phyloP scores from a whole-genome alignment of 1,140 invertebrate genomes.

The Atta cephalotes region DNA sequence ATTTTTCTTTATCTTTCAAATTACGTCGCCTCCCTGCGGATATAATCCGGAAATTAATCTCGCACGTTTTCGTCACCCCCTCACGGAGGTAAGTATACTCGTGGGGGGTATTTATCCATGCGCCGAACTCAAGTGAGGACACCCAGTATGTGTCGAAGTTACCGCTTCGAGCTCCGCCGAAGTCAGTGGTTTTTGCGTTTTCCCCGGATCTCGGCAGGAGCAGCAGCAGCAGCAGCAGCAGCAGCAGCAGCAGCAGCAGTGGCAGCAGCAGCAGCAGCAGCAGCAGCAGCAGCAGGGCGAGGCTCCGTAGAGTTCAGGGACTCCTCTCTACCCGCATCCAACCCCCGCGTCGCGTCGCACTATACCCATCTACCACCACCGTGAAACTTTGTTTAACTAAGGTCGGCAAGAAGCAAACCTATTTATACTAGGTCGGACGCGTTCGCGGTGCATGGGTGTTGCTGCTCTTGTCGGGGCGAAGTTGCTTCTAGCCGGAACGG shows the following conservation, averaged over 20 bases:
- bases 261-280: slow-evolving; percentile 60
- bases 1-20: slow-evolving; percentile 13
- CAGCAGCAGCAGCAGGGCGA: slow-evolving; percentile 58
- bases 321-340: slow-evolving; percentile 73
- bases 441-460: slow-evolving; percentile 74
- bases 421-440: slow-evolving; percentile 83
- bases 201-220: slow-evolving; percentile 76
- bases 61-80: background rate
- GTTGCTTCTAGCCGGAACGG: slow-evolving; percentile 31
- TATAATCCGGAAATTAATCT: slow-evolving; percentile 17
- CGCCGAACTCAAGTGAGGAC: slow-evolving; percentile 42
- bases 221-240: background rate
- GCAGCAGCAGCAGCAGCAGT: slow-evolving; percentile 57
- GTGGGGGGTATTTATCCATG: slow-evolving; percentile 32
- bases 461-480: slow-evolving; percentile 53
- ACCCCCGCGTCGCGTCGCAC: slow-evolving; percentile 51
- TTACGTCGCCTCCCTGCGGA: background rate
- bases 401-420: slow-evolving; percentile 83
- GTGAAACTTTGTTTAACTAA: slow-evolving; percentile 85
- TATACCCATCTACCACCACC: slow-evolving; percentile 49
- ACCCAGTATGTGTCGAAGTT: slow-evolving; percentile 79
- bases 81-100: background rate
- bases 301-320: slow-evolving; percentile 77
- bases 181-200: slow-evolving; percentile 83
- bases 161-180: slow-evolving; percentile 76